These are phyloP conservation scores for Amblyjoppa proteus DNA, from an alignment of 2,888 invertebrate species.

Conservation along the genomic window DNA sequence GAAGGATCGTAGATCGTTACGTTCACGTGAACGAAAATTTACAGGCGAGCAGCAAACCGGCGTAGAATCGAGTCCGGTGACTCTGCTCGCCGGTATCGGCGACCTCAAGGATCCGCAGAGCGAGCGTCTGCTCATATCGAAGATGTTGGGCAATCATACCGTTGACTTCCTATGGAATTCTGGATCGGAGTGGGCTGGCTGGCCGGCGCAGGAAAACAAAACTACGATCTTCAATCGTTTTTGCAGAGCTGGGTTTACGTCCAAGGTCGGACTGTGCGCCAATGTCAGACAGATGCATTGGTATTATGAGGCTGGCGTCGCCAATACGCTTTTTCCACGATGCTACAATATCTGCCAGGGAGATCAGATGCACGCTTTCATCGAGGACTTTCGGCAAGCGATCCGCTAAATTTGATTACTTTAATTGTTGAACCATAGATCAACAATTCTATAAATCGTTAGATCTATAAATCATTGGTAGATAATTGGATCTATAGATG, in stretches of 20 bases:
- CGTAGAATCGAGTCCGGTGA: slow-evolving; percentile 79
- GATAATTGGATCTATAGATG: not conserved
- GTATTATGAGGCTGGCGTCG: slow-evolving; percentile 93
- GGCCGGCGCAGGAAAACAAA: slow-evolving; percentile 87
- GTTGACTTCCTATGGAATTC: slow-evolving; percentile 97
- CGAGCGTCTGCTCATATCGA: slow-evolving; percentile 86
- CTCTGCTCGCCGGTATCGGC: slow-evolving; percentile 80
- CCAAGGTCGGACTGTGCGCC: slow-evolving; percentile 94
- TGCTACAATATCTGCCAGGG: slow-evolving; percentile 94
- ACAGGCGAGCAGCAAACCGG: slow-evolving; percentile 57
- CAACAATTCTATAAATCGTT: too few species aligned
- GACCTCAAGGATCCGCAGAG: slow-evolving; percentile 80
- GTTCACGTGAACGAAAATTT: slow-evolving; percentile 64
- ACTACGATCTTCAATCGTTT: slow-evolving; percentile 93
- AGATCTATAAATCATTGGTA: too few species aligned
- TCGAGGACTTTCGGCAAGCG: slow-evolving; percentile 92
- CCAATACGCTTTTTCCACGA: slow-evolving; percentile 93
- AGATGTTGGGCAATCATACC: slow-evolving; percentile 92
- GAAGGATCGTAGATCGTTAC: slow-evolving; percentile 50
- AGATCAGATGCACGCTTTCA: slow-evolving; percentile 93
- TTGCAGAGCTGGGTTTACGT: slow-evolving; percentile 95
- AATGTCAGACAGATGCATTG: slow-evolving; percentile 94
- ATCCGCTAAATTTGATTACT: not conserved
- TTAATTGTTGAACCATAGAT: not conserved
- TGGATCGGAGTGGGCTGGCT: slow-evolving; percentile 92